Conservation (phyloP, 2,797 vertebrate genomes). For the Cichlasoma orientale region DNA sequence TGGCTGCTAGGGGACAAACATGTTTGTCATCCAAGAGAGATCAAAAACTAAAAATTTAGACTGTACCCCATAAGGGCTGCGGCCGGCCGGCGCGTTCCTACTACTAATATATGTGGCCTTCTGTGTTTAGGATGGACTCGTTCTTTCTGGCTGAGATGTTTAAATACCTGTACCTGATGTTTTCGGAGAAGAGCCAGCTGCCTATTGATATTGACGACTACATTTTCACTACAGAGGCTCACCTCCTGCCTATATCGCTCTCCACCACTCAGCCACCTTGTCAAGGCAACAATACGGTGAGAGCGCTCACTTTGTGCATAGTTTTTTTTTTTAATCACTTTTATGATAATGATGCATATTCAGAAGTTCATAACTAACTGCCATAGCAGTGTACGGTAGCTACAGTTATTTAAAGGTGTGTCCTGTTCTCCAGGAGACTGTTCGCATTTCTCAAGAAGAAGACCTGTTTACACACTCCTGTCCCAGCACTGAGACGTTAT, state of each 20-base stretch:
- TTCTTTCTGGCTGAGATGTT: constrained; percentile 90
- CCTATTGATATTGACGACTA: constrained; percentile 84
- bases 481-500: constrained; percentile 83
- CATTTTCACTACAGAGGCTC: constrained; percentile 87
- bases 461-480: constrained; percentile 84
- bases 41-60: too few relatives aligned
- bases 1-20: too few relatives aligned
- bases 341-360: neutral
- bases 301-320: neutral
- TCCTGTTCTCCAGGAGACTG: constrained; percentile 58
- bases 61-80: too few relatives aligned
- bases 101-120: neutral
- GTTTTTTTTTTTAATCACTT: neutral
- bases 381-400: neutral
- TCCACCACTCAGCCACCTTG: constrained; percentile 76
- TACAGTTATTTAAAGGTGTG: neutral
- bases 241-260: constrained; percentile 83
- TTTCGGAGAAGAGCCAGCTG: constrained; percentile 84
- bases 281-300: constrained; percentile 78
- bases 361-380: neutral
- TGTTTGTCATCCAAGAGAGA: too few relatives aligned
- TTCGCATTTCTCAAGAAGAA: constrained; percentile 59
- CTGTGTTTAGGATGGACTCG: constrained; percentile 82
- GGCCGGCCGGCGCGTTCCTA: too few relatives aligned
- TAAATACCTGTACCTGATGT: constrained; percentile 87